A percentile compares a stretch with the other conserved stretches of the same genome.
phyloP scores from a whole-genome alignment of 1,140 invertebrate genomes.

The Pseudachorutes palmiensis region DNA sequence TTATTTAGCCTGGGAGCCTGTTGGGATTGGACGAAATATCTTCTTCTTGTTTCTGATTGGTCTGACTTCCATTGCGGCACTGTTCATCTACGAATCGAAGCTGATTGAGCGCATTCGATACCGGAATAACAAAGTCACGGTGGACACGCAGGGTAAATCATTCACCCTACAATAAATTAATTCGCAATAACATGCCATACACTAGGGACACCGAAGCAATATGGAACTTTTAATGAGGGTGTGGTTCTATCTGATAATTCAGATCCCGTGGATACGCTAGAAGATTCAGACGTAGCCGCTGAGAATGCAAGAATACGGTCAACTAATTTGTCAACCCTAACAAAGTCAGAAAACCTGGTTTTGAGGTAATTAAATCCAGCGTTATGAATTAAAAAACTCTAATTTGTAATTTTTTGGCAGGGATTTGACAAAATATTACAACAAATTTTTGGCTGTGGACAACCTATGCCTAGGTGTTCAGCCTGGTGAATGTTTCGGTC shows the following conservation, averaged over 20 bases:
- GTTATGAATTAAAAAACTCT: no score
- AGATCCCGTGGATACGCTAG: conserved; percentile 30
- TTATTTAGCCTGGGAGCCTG: conserved; percentile 45
- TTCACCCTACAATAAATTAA: background rate
- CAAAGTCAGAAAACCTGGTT: conserved; percentile 41
- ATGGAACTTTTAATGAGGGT: background rate
- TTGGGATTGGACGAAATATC: conserved; percentile 53
- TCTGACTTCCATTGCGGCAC: conserved; percentile 44
- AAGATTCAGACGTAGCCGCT: conserved; percentile 48
- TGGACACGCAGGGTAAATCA: background rate
- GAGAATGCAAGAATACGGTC: conserved; percentile 45
- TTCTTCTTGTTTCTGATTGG: conserved; percentile 47
- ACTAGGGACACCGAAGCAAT: background rate
- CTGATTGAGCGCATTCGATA: conserved; percentile 33
- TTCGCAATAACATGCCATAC: background rate
- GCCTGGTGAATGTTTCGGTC: conserved; percentile 28
- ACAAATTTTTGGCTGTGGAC: conserved; percentile 41
- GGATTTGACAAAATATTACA: conserved; percentile 32
- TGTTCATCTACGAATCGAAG: conserved; percentile 50
- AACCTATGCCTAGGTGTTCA: conserved; percentile 24
- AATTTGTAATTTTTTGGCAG: background rate
- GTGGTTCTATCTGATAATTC: conserved; percentile 5
- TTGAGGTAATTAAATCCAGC: conserved; percentile 37
- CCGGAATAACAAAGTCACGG: background rate
- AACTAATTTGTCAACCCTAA: conserved; percentile 38